phyloP scores from a whole-genome alignment of 2,113 vertebrate genomes.

The Aptenodytes patagonicus region DNA sequence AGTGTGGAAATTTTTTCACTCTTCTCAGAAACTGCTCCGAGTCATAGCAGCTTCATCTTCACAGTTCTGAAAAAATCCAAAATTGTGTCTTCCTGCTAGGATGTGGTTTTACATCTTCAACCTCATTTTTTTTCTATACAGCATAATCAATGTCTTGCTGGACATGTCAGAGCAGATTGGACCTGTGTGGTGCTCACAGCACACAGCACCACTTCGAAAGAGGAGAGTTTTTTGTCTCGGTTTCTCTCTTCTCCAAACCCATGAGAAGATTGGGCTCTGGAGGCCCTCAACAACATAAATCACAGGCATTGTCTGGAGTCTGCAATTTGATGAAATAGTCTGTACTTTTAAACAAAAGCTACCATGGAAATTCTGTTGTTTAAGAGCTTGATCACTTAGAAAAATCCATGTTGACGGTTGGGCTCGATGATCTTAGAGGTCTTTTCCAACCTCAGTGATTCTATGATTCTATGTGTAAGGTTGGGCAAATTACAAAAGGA shows the following conservation, averaged over 20 bases:
- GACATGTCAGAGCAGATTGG: not conserved
- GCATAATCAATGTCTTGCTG: not conserved
- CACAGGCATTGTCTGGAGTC: not conserved
- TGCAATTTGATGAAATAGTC: not conserved
- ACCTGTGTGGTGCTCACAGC: not conserved
- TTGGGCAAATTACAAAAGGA: not conserved
- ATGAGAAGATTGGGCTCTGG: not conserved
- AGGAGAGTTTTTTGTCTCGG: not conserved
- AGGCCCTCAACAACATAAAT: not conserved
- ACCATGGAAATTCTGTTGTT: not conserved
- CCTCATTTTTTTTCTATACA: not conserved
- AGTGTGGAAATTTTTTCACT: constrained; percentile 6
- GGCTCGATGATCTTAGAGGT: no score
- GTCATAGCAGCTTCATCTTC: not conserved
- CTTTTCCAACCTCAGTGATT: no score
- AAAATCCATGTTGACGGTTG: no score
- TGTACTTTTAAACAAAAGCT: not conserved
- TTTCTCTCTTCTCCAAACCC: not conserved
- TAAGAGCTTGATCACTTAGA: not conserved
- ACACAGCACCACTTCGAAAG: not conserved
- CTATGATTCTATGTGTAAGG: no score
- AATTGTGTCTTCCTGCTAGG: not conserved
- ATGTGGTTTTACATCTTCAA: not conserved
- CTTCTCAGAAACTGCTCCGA: constrained; percentile 30
- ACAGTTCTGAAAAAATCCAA: not conserved